phyloP scores from a whole-genome alignment of 1,140 invertebrate species.

The Coboldia fuscipes region DNA sequence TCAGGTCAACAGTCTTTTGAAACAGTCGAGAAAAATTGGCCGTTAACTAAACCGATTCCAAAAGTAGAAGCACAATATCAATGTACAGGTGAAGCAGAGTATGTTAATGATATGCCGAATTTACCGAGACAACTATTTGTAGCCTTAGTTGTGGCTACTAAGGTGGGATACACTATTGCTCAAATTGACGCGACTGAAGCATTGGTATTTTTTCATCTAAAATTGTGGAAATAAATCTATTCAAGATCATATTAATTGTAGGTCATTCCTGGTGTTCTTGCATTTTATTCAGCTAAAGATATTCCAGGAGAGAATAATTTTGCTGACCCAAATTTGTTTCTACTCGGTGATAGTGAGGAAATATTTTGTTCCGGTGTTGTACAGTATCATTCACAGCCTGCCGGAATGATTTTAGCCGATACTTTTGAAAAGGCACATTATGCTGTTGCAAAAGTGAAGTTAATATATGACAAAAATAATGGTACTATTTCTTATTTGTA shows the following conservation, averaged over 20 bases:
- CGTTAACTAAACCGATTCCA: slow-evolving; percentile 37
- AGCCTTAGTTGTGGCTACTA: slow-evolving; percentile 35
- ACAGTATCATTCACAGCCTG: slow-evolving; percentile 42
- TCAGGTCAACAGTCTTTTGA: slow-evolving; percentile 38
- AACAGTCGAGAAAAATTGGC: slow-evolving; percentile 35
- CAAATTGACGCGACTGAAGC: slow-evolving; percentile 35
- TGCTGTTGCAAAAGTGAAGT: slow-evolving; percentile 37
- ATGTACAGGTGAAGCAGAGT: slow-evolving; percentile 37
- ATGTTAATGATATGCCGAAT: slow-evolving; percentile 36
- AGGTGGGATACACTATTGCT: slow-evolving; percentile 29
- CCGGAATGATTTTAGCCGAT: slow-evolving; percentile 45
- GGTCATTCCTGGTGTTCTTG: slow-evolving; percentile 42
- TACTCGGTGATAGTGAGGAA: slow-evolving; percentile 23
- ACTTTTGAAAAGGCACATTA: slow-evolving; percentile 32
- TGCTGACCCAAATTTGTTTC: slow-evolving; percentile 14
- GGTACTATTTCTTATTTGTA: too few species aligned
- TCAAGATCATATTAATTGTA: not conserved
- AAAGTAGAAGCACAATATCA: slow-evolving; percentile 41
- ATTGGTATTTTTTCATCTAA: slow-evolving; percentile 2
- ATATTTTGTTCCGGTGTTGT: slow-evolving; percentile 29
- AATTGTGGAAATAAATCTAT: not conserved
- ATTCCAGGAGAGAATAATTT: slow-evolving; percentile 49
- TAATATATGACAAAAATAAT: slow-evolving; percentile 30
- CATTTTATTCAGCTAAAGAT: slow-evolving; percentile 47
- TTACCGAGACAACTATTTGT: slow-evolving; percentile 32